phyloP scores from a whole-genome alignment of 2,113 vertebrate genomes.

The Silurus glanis region DNA sequence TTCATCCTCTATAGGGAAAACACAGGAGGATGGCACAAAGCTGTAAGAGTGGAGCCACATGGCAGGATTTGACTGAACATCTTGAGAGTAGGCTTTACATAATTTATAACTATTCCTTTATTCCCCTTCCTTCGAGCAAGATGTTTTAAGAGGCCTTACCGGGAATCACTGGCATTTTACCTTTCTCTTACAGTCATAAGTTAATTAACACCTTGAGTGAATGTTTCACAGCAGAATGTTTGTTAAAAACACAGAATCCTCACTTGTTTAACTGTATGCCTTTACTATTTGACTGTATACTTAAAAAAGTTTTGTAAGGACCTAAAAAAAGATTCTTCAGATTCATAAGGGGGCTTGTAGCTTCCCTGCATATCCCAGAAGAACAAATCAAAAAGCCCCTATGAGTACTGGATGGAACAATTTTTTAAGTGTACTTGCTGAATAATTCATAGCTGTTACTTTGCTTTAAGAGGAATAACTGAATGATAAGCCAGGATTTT shows the following conservation, averaged over 20 bases:
- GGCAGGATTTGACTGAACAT: slow-evolving; percentile 49
- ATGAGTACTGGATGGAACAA: neutral
- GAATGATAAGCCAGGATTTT: neutral
- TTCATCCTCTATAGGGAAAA: slow-evolving; percentile 59
- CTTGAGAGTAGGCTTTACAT: slow-evolving; percentile 63
- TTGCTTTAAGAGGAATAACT: neutral
- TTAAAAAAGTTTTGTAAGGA: neutral
- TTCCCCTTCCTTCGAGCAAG: slow-evolving; percentile 55
- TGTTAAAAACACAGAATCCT: neutral
- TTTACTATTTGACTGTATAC: neutral
- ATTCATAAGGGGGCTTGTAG: neutral
- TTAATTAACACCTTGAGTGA: slow-evolving; percentile 10
- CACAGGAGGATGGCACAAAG: slow-evolving; percentile 56
- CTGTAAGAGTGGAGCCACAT: slow-evolving; percentile 59
- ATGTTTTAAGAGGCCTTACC: slow-evolving; percentile 71
- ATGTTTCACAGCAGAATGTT: neutral
- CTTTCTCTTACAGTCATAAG: slow-evolving; percentile 50
- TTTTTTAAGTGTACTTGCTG: neutral
- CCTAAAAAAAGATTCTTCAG: neutral
- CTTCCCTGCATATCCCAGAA: neutral
- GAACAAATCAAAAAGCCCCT: neutral
- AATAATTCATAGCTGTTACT: slow-evolving; percentile 1
- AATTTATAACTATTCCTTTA: slow-evolving; percentile 70
- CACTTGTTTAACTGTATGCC: neutral
- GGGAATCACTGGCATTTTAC: slow-evolving; percentile 52